These are phyloP conservation scores for Epinephelus awoara DNA, from an alignment of 2,797 vertebrate genomes.

Conservation along the genomic window DNA sequence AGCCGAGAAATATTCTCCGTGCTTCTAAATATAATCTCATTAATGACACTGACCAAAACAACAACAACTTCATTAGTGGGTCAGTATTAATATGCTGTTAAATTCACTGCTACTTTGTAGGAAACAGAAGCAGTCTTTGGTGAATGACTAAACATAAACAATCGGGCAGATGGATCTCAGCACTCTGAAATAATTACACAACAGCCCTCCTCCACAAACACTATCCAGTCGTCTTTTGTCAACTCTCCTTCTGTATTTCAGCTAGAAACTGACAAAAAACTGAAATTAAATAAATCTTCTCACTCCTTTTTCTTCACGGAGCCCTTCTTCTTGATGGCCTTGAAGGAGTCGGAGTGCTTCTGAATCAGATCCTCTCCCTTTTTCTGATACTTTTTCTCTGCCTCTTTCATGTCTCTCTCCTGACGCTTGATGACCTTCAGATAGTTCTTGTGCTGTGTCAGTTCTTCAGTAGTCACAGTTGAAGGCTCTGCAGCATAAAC, in stretches of 20 bases:
- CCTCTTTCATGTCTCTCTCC: constrained; percentile 93
- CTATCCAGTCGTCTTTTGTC: constrained; percentile 16
- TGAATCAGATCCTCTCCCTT: constrained; percentile 91
- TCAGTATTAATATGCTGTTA: constrained; percentile 43
- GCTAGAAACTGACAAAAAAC: constrained; percentile 1
- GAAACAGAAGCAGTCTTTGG: constrained; percentile 32
- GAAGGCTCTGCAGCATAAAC: constrained; percentile 81
- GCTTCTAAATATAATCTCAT: constrained; percentile 50
- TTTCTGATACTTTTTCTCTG: constrained; percentile 90
- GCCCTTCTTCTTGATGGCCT: constrained; percentile 84
- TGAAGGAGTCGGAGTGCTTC: constrained; percentile 87
- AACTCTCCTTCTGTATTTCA: constrained; percentile 19
- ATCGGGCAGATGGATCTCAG: constrained; percentile 21
- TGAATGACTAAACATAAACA: constrained; percentile 36
- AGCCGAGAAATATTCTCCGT: constrained; percentile 44
- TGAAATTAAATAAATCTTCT: constrained; percentile 18
- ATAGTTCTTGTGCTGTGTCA: constrained; percentile 92
- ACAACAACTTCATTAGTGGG: constrained; percentile 62
- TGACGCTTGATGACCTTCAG: constrained; percentile 93
- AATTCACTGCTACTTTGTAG: constrained; percentile 35
- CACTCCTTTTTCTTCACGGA: constrained; percentile 92
- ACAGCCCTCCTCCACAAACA: constrained; percentile 11
- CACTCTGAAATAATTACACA: constrained; percentile 6
- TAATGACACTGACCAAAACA: constrained; percentile 59
- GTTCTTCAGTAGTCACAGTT: constrained; percentile 88